Evolutionary conservation across 2,797 vertebrate species (phyloP).

Genomic region (Salarias fasciatus): DNA sequence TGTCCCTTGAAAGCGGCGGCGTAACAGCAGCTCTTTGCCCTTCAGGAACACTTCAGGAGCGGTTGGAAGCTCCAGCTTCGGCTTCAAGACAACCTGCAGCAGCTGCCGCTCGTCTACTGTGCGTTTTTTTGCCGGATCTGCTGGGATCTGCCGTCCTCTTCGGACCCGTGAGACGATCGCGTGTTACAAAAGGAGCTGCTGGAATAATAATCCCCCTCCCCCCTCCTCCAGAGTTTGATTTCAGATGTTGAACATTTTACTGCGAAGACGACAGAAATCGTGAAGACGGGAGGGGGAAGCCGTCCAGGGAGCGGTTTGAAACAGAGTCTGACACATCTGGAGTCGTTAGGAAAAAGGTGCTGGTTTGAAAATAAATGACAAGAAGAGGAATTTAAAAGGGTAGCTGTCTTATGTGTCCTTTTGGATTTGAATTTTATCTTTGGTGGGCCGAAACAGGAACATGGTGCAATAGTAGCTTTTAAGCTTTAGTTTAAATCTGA

Average conservation of each 20-base stretch:
- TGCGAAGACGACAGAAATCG: constrained; percentile 36
- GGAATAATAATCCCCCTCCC: constrained; percentile 36
- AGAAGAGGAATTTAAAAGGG: too few relatives aligned
- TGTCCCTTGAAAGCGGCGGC: too few relatives aligned
- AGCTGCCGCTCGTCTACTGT: constrained; percentile 15
- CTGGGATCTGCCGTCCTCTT: constrained; percentile 25
- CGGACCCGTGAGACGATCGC: constrained; percentile 1
- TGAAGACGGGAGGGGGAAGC: constrained; percentile 19
- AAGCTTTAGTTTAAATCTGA: too few relatives aligned
- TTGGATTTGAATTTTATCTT: too few relatives aligned
- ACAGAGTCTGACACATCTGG: too few relatives aligned
- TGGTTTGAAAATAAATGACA: too few relatives aligned
- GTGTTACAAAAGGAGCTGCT: constrained; percentile 17
- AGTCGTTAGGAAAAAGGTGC: too few relatives aligned
- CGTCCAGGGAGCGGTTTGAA: constrained; percentile 42
- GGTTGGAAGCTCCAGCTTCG: constrained; percentile 7
- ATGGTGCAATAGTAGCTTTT: too few relatives aligned
- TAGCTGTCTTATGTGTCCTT: too few relatives aligned
- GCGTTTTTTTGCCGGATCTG: constrained; percentile 7
- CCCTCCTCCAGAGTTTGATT: constrained; percentile 33
- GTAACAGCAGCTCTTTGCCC: too few relatives aligned
- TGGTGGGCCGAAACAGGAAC: too few relatives aligned
- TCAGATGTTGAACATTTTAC: constrained; percentile 57
- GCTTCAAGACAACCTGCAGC: constrained; percentile 11
- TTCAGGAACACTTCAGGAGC: too few relatives aligned